Evolutionary conservation across 2,888 invertebrate species (phyloP), one percentile per base, ranked within the genome.

Genomic region (Hipparchia semele): DNA sequence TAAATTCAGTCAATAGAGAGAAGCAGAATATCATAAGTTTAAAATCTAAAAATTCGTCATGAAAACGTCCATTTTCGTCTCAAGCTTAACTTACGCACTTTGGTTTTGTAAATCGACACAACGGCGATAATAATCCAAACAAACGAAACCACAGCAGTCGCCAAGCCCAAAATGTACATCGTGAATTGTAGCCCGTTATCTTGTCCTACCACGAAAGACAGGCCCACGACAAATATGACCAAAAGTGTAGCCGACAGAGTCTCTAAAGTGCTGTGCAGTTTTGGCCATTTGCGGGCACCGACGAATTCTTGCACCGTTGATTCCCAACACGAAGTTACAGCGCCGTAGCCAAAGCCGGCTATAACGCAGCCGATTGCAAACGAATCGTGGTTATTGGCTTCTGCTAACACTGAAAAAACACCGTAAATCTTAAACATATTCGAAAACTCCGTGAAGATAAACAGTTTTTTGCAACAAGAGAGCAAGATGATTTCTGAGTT

Each of bases 341-440:
- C 92, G 2, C 94, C 94, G 75, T 92, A 94, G 1, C 94, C 94
- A 49, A 94, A 84, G 0, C 94, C 94, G 53, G 92, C 92, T 64
- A 94, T 84, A 1, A 94, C 89, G 74, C 94, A 93, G 33, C 94
- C 94, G 65, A 94, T 89, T 1, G 94, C 91, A 76, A 94, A 91
- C 60, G 87, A 85, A 74, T 94, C 94, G 76, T 94, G 91, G 72
- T 86, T 90, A 68, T 82, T 84, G 1, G 91, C 88, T 75, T 82
- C 83, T 13, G 92, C 86, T 76, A 93, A 81, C 54, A 91, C 93
- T 94, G 86, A 60, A 87, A 87, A 53, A 68, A 61, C 64, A 53
- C 49, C 51, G 53, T 53, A 33, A 51, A 23, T 5, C 33, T 33
- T 39, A 39, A 46, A n/a, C 51, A 68, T 49, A 51, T 59, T 51